Conservation (phyloP, 2,797 vertebrate species). For the Spinus olivaceus region DNA sequence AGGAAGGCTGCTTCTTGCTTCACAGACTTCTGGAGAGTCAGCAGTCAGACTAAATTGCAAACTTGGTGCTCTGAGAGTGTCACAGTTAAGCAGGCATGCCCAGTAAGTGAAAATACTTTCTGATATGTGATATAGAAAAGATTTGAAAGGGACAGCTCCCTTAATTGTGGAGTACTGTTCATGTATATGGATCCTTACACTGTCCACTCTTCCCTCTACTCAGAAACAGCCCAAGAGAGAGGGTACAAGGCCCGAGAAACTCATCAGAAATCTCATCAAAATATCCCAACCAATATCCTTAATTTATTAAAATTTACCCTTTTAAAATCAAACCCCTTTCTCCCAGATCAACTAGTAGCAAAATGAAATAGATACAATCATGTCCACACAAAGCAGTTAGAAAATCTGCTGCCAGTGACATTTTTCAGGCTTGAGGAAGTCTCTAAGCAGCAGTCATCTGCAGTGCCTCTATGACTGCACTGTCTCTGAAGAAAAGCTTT, state of each 20-base stretch:
- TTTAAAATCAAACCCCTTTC: background rate
- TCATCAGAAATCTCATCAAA: background rate
- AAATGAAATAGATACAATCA: background rate
- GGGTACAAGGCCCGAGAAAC: background rate
- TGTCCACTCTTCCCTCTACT: background rate
- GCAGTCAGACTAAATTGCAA: background rate
- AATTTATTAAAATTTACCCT: background rate
- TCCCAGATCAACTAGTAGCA: background rate
- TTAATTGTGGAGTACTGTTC: background rate
- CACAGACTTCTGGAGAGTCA: background rate
- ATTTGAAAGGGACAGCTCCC: background rate
- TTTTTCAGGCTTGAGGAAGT: background rate
- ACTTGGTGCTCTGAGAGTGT: background rate
- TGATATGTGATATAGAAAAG: background rate
- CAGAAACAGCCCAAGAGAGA: background rate
- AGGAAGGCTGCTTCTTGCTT: background rate
- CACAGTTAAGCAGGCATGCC: background rate
- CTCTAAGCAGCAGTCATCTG: background rate
- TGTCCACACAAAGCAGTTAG: background rate
- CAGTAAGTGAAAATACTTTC: background rate
- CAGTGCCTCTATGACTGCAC: background rate
- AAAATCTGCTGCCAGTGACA: background rate
- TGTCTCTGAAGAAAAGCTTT: background rate
- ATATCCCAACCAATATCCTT: background rate
- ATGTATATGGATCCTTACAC: background rate